Base-by-base conservation (phyloP, 2,888 invertebrate genomes). In the Andrena fulva region DNA sequence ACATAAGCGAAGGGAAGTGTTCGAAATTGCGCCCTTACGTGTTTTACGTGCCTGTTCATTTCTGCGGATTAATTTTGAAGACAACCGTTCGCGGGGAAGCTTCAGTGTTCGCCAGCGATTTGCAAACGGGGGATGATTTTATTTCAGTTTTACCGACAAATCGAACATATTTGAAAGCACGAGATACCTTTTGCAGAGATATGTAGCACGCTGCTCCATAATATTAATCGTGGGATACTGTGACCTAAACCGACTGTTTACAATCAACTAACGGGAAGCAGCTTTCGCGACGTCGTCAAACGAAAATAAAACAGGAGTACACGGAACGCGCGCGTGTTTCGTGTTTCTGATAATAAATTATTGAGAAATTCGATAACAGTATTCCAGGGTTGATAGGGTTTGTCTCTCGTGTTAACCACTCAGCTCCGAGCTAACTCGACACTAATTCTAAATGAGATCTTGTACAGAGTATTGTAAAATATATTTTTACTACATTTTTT, bases 391-490 rank as follows among this genome's bases (percentile, higher is more conserved):
- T 69, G 68, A 72, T 78, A 72, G 29, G 4, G 42, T 42, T 42
- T 66, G 59, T 54, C n/a, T 69, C 42, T 72, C 29, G 66, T 48
- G 50, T 68, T 74, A 59, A 81, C 27, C 24, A 63, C 64, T 72
- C 35, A 80, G 70, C 64, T 68, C 59, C 66, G 68, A 76, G 69
- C 74, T 82, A 72, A 86, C 64, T 83, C 76, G 74, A 83, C 77
- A 84, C 78, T 87, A 85, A 82, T 80, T 78, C 80, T 48, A 80
- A 56, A 68, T 67, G 81, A 85, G 79, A 85, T 84, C 88, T 85
- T 93, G 92, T 93, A 93, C 92, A 93, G 91, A 91, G 87, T 91
- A 92, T 91, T 92, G 91, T 93, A 93, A 92, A 92, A 91, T 92
- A 91, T 90, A 91, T 90, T 92, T 92, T 92, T 92, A 90, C 89